phyloP scores from a whole-genome alignment of 2,888 invertebrate species.

The Campoplex capitator region DNA sequence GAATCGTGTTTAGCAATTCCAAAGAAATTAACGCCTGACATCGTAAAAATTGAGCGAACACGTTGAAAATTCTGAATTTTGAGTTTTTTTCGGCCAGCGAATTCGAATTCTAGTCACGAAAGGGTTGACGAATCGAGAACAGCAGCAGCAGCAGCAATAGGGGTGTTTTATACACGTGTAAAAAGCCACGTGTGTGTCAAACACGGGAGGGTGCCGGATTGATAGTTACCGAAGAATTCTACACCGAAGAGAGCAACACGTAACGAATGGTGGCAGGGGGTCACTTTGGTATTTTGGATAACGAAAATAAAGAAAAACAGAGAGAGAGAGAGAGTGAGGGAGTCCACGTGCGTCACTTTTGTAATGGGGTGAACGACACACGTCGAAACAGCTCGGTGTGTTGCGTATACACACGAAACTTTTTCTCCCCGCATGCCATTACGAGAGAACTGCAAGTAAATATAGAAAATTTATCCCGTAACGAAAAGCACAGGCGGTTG shows the following conservation, averaged over 20 bases:
- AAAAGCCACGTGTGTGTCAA: slow-evolving; percentile 52
- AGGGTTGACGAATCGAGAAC: slow-evolving; percentile 39
- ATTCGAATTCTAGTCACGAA: neutral
- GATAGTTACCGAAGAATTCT: slow-evolving; percentile 49
- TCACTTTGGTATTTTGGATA: slow-evolving; percentile 42
- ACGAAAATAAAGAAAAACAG: neutral
- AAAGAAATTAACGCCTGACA: neutral
- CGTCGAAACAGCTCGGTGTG: slow-evolving; percentile 59
- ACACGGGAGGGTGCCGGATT: slow-evolving; percentile 15
- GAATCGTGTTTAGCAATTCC: too few relatives aligned
- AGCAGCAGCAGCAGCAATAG: slow-evolving; percentile 5
- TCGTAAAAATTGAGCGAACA: neutral
- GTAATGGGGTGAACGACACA: slow-evolving; percentile 70
- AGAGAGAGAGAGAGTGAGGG: slow-evolving; percentile 9
- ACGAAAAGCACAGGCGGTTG: slow-evolving; percentile 30
- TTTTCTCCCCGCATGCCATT: slow-evolving; percentile 37
- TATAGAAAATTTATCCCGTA: slow-evolving; percentile 73
- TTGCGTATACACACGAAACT: slow-evolving; percentile 14
- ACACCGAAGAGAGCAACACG: slow-evolving; percentile 14
- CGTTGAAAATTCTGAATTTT: neutral
- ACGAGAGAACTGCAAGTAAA: slow-evolving; percentile 67
- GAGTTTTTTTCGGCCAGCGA: neutral
- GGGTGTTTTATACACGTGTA: slow-evolving; percentile 28
- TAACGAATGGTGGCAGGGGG: slow-evolving; percentile 21
- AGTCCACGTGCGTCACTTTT: slow-evolving; percentile 56